Conservation (phyloP, 2,113 vertebrate species). For the Dunckerocampus dactyliophorus region DNA sequence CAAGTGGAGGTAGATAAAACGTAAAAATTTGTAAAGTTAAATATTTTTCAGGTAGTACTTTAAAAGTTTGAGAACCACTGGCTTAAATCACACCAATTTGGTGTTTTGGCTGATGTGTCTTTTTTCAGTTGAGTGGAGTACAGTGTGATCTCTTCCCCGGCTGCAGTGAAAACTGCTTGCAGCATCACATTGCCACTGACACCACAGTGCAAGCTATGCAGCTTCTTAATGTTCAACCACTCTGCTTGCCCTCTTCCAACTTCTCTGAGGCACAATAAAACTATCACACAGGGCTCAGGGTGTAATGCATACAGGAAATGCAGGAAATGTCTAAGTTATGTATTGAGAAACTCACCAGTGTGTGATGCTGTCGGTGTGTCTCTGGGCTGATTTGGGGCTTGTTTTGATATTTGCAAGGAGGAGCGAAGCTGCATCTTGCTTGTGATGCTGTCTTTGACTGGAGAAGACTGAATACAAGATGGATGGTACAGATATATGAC, state of each 20-base stretch:
- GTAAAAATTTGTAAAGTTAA: no score
- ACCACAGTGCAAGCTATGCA: constrained; percentile 39
- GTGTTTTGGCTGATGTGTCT: neutral
- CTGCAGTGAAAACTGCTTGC: constrained; percentile 46
- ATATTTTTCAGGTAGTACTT: no score
- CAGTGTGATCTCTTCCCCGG: constrained; percentile 23
- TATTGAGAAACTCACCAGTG: constrained; percentile 75
- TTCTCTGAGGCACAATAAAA: constrained; percentile 20
- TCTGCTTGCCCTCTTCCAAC: neutral
- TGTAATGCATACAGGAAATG: neutral
- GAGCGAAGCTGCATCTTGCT: constrained; percentile 65
- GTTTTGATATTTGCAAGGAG: constrained; percentile 62
- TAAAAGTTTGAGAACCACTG: no score
- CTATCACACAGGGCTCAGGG: neutral
- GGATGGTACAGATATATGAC: constrained; percentile 28
- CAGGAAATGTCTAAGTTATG: neutral
- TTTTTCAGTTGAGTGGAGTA: constrained; percentile 21
- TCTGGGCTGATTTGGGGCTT: constrained; percentile 71
- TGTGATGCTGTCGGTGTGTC: constrained; percentile 78
- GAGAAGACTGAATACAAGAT: constrained; percentile 60
- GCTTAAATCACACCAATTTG: neutral
- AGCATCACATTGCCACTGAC: constrained; percentile 46
- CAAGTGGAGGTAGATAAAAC: no score
- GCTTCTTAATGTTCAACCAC: constrained; percentile 36
- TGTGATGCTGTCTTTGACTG: constrained; percentile 74